Evolutionary conservation across 2,888 invertebrate genomes (phyloP).

Genomic region (Lepidochrysops patricia): DNA sequence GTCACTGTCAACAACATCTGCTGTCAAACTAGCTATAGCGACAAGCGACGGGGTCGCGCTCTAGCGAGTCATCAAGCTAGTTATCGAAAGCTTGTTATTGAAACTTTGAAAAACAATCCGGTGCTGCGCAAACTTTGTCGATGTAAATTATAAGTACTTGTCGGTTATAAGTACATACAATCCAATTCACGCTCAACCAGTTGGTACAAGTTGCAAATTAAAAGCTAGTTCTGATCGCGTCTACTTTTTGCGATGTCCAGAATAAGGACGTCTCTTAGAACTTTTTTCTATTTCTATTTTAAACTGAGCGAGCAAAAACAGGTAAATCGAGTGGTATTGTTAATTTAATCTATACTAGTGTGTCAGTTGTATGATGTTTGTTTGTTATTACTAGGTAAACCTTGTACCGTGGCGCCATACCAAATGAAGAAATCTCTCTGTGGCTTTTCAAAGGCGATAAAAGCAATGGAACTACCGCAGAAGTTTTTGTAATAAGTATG

Average conservation of each 20-base stretch:
- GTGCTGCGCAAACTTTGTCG: no score
- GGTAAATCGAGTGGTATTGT: conserved; percentile 6
- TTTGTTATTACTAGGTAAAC: not conserved
- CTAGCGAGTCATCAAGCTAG: no score
- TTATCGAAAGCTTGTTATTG: no score
- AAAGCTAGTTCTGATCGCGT: conserved; percentile 1
- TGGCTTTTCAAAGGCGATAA: no score
- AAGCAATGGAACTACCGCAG: no score
- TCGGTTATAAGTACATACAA: no score
- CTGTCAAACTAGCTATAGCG: no score
- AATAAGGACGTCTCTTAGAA: conserved; percentile 3
- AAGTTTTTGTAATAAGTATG: no score
- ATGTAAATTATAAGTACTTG: no score
- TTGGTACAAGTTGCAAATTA: not conserved
- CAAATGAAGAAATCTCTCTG: not conserved
- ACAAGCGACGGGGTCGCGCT: no score
- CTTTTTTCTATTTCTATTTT: conserved; percentile 10
- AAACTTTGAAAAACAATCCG: no score
- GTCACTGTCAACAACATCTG: no score
- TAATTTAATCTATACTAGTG: conserved; percentile 8
- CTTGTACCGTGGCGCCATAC: not conserved
- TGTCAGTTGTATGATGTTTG: not conserved
- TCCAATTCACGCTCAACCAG: conserved; percentile 12
- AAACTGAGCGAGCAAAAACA: not conserved
- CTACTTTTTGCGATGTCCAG: conserved; percentile 19